Evolutionary conservation across 2,888 invertebrate genomes (phyloP).

Genomic region (Phyllotreta cruciferae): DNA sequence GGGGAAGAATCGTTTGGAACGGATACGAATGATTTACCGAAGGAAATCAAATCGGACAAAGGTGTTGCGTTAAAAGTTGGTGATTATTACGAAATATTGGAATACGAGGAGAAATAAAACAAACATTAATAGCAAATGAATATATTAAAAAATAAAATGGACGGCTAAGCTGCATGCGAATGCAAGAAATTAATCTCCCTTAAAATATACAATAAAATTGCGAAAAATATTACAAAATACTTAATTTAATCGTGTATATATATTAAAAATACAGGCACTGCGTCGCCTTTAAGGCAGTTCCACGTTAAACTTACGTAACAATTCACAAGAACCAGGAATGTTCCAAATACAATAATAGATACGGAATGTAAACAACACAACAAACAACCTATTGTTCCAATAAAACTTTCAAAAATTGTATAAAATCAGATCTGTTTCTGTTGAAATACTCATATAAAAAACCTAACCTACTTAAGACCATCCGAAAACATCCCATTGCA

Average conservation of each 20-base stretch:
- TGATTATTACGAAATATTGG: constrained; percentile 52
- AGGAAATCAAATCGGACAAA: constrained; percentile 50
- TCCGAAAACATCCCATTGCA: neutral
- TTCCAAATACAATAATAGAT: no score
- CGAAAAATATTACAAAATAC: constrained; percentile 16
- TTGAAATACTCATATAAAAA: no score
- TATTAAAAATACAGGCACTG: constrained; percentile 23
- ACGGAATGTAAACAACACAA: no score
- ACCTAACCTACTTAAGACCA: neutral
- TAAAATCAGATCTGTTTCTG: no score
- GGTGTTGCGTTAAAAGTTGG: constrained; percentile 52
- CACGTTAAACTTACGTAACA: neutral
- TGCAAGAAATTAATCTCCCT: constrained; percentile 14
- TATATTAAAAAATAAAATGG: constrained; percentile 32
- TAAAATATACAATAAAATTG: constrained; percentile 24
- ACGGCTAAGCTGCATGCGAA: constrained; percentile 32
- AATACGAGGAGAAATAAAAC: constrained; percentile 44
- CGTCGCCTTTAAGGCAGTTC: constrained; percentile 16
- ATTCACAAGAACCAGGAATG: no score
- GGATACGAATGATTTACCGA: constrained; percentile 40
- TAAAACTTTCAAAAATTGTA: no score
- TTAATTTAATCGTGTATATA: constrained; percentile 12
- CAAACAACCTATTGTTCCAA: no score
- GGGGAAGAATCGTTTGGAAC: constrained; percentile 36
- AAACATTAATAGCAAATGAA: neutral